Conservation (phyloP, 2,113 vertebrate genomes). For the Helogale parvula region DNA sequence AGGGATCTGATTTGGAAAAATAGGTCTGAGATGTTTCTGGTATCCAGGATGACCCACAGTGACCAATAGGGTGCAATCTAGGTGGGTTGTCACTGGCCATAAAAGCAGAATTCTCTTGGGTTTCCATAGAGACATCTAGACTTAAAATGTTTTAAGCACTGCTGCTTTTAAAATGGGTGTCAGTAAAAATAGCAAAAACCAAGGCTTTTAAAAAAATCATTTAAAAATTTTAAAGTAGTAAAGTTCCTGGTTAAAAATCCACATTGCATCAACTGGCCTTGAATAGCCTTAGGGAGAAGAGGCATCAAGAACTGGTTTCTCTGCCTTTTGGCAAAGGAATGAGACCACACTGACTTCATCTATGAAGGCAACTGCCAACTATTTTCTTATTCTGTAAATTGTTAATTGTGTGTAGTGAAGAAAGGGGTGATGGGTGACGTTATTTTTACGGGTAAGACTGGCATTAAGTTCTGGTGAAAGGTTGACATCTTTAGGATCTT, state of each 20-base stretch:
- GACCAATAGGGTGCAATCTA: slow-evolving; percentile 78
- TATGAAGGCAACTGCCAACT: neutral
- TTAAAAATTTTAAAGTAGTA: neutral
- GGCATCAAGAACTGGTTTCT: neutral
- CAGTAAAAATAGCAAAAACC: slow-evolving; percentile 61
- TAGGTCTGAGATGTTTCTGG: slow-evolving; percentile 77
- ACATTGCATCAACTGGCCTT: neutral
- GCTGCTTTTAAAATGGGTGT: slow-evolving; percentile 72
- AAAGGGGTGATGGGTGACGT: slow-evolving; percentile 14
- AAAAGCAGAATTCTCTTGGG: slow-evolving; percentile 71
- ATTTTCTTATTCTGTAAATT: slow-evolving; percentile 23
- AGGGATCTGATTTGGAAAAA: slow-evolving; percentile 48
- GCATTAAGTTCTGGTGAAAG: slow-evolving; percentile 20
- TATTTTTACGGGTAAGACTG: slow-evolving; percentile 54
- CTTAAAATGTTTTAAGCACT: slow-evolving; percentile 75
- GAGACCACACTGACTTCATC: slow-evolving; percentile 52
- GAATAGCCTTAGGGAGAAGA: neutral
- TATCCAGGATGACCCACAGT: slow-evolving; percentile 74
- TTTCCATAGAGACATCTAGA: slow-evolving; percentile 85
- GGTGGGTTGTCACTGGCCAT: slow-evolving; percentile 79
- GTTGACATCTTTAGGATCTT: slow-evolving; percentile 49
- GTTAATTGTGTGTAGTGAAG: slow-evolving; percentile 52
- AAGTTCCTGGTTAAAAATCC: slow-evolving; percentile 43
- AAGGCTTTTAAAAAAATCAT: slow-evolving; percentile 19
- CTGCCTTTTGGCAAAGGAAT: slow-evolving; percentile 57